phyloP scores from a whole-genome alignment of 2,113 vertebrate species.

The Limanda limanda region DNA sequence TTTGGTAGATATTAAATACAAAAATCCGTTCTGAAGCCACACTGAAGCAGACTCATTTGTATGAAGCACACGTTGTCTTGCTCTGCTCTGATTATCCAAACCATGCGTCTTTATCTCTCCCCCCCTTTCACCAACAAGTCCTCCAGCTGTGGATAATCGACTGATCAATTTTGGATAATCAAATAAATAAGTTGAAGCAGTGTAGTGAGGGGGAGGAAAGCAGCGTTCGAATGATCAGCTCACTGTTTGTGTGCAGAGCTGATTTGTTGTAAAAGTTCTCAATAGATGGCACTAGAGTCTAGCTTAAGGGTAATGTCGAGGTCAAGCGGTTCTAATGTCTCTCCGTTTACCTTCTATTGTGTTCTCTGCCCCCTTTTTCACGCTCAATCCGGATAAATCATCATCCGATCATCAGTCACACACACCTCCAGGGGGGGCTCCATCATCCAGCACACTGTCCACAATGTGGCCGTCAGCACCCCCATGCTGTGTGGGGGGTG shows the following conservation, averaged over 20 bases:
- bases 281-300: conserved; percentile 99
- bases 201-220: not conserved
- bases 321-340: conserved; percentile 76
- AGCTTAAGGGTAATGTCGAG: conserved; percentile 85
- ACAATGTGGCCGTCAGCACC: not conserved
- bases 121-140: conserved; percentile 58
- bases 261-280: conserved; percentile 83
- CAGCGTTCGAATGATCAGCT: not conserved
- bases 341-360: conserved; percentile 49
- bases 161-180: conserved; percentile 5
- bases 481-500: conserved; percentile 12
- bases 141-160: not conserved
- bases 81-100: conserved; percentile 12
- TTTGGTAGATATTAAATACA: not conserved
- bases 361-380: conserved; percentile 25
- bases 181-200: not conserved
- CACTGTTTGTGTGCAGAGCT: conserved; percentile 39
- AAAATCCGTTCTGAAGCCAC: not conserved
- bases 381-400: conserved; percentile 20
- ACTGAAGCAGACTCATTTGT: not conserved
- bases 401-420: conserved; percentile 9
- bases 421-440: conserved; percentile 12
- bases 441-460: not conserved
- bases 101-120: not conserved
- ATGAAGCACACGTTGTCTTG: not conserved